Base-by-base conservation (phyloP, 2,797 vertebrate genomes). In the Coranthus polyacanthus region DNA sequence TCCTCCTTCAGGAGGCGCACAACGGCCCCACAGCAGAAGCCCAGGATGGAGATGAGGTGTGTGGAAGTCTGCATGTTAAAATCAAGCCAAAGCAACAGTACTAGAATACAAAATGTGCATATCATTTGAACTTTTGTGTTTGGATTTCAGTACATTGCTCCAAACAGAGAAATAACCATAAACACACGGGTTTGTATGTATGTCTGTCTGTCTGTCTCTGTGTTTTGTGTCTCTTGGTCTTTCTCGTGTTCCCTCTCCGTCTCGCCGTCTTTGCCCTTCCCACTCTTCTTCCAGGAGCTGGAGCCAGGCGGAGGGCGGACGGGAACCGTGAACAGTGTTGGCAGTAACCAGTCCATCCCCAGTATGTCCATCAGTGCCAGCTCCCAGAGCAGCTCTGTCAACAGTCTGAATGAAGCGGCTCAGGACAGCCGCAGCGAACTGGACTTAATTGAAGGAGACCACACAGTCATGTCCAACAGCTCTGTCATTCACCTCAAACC, bases 361-460 rank as follows among this genome's bases (percentile, higher is more conserved):
- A 99, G 97, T 90, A 99, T 98, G 97, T 99, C 98, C 79, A 99
- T 98, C 92, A 99, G 98, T 72, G 98, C 97, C 94, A 98, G 97
- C 91, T 99, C 97, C 88, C 97, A 98, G 95, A 98, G 97, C 92
- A 98, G 97, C 93, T 98, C 97, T 43, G 97, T 99, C 86, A 98
- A 98, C 93, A 99, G 98, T 91, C 95, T 99, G 91, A 97, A 97
- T 55, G 97, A 98, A 72, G 96, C 96, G 36, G 95, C 96, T 0
- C 97, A 98, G 90, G 97, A 99, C 92, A 98, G 96, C 79, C 88
- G 74, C 92, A 98, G 96, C 4, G 97, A 99, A 83, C 91, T 96
- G 87, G 97, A 98, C 78, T 94, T 98, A 92, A 96, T 98, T 95
- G 98, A 99, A 64, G 97, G 97, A 71, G 97, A 98, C 91, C 96